A percentile compares a stretch with the other conserved stretches of the same genome.
Conservation (phyloP, 2,797 vertebrate genomes). For the Xiphorhynchus erythropygius region DNA sequence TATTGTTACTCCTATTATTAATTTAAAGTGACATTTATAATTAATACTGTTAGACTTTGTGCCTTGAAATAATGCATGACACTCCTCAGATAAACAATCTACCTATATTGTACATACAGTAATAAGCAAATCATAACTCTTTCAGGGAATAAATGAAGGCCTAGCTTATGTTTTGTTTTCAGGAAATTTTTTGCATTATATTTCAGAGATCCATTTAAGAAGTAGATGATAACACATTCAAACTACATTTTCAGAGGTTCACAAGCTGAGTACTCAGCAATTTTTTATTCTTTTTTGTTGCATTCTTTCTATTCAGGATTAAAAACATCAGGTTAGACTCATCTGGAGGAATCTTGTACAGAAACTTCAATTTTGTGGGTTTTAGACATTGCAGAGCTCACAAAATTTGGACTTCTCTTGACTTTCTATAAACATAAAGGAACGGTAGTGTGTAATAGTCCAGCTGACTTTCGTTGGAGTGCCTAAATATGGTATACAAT, state of each 20-base stretch:
- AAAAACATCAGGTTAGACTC: background rate
- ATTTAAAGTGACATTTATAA: conserved; percentile 62
- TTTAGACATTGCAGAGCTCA: background rate
- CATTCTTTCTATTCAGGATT: background rate
- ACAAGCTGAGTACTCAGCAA: background rate
- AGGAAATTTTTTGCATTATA: background rate
- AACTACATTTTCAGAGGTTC: background rate
- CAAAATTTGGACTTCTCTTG: background rate
- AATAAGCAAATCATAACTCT: background rate
- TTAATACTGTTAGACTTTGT: conserved; percentile 52
- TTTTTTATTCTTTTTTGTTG: background rate
- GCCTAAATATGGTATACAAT: background rate
- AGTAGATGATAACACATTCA: background rate
- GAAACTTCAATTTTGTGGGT: background rate
- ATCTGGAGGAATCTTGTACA: background rate
- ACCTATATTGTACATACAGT: background rate
- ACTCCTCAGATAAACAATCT: conserved; percentile 21
- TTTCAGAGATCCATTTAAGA: conserved; percentile 2
- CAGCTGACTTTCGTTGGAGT: background rate
- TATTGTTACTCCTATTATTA: conserved; percentile 49
- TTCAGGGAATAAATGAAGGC: background rate
- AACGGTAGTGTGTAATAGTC: background rate
- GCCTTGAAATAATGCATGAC: background rate
- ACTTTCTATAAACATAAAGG: background rate
- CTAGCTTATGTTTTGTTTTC: background rate